Evolutionary conservation across 2,797 vertebrate genomes (phyloP).

Genomic region (Xiphorhynchus erythropygius): DNA sequence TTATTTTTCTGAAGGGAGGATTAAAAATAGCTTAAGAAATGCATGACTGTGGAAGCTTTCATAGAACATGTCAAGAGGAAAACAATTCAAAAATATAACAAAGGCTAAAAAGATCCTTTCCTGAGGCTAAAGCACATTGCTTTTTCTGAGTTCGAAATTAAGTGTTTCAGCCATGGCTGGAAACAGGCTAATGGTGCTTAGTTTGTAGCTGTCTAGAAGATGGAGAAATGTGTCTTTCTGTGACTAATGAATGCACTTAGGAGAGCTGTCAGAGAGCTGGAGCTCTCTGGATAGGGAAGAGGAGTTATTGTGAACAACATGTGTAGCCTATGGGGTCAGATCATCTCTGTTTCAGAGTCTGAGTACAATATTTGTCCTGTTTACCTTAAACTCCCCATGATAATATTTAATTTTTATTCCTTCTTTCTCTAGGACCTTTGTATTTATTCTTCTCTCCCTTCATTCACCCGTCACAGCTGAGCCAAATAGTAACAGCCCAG

Average conservation of each 20-base stretch:
- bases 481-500: background rate
- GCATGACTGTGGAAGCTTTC: background rate
- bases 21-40: conserved; percentile 8
- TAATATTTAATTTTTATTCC: background rate
- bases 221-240: background rate
- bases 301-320: background rate
- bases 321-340: background rate
- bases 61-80: background rate
- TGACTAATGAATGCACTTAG: background rate
- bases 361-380: background rate
- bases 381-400: background rate
- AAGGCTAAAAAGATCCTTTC: conserved; percentile 29
- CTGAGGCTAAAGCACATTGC: conserved; percentile 33
- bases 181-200: conserved; percentile 28
- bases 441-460: background rate
- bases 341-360: background rate
- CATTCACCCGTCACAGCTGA: background rate
- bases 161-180: background rate
- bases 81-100: conserved; percentile 16
- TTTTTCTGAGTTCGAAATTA: background rate
- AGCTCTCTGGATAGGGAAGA: background rate
- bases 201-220: conserved; percentile 27
- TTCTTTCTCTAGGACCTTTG: background rate
- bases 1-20: background rate
- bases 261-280: background rate